A percentile compares a stretch with the other conserved stretches of the same genome.
Conservation (phyloP, 1,140 invertebrate genomes). For the Neotoxoptera formosana region DNA sequence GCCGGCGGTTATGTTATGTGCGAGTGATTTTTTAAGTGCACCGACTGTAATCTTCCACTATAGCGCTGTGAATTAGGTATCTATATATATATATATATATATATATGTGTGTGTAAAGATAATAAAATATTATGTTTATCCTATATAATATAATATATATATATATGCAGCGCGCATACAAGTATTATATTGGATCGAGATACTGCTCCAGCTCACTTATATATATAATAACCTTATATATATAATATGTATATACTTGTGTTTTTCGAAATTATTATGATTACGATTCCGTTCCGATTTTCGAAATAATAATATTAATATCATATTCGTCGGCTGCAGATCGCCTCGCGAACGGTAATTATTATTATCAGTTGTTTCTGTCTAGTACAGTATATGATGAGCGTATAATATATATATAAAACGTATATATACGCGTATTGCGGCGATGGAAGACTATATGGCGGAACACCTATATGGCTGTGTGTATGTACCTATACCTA, state of each 20-base stretch:
- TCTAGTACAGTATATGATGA: background rate
- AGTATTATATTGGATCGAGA: background rate
- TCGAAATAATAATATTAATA: background rate
- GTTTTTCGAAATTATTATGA: background rate
- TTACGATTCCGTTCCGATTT: conserved; percentile 3
- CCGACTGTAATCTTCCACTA: background rate
- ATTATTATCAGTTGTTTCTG: background rate
- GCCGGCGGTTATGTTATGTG: background rate
- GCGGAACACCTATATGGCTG: background rate
- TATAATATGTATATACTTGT: background rate
- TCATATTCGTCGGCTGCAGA: background rate
- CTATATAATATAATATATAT: no score
- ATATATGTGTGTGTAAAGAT: background rate
- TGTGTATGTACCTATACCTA: no score
- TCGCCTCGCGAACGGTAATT: background rate
- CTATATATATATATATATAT: no score
- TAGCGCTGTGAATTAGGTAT: background rate
- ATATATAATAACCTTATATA: background rate
- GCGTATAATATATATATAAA: no score
- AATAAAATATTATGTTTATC: background rate
- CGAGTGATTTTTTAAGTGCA: conserved; percentile 25
- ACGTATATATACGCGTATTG: no score
- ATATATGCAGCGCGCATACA: background rate
- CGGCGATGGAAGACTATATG: background rate
- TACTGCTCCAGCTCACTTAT: background rate